Evolutionary conservation across 2,113 vertebrate species (phyloP).

Genomic region (Motacilla tschutschensis): DNA sequence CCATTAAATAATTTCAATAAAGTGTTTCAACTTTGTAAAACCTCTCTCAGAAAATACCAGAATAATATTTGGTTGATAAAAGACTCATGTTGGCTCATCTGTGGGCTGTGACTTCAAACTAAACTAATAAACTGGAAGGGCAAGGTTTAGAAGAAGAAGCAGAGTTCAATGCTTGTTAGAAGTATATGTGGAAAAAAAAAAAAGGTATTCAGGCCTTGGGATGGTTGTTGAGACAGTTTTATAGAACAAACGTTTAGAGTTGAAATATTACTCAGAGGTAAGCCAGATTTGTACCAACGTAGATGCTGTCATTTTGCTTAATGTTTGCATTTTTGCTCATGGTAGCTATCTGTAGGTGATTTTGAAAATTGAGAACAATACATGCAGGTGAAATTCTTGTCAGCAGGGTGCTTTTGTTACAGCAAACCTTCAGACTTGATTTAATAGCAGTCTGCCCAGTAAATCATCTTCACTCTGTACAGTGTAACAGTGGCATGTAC

Average conservation of each 20-base stretch:
- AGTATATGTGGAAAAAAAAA: no score
- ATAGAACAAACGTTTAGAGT: background rate
- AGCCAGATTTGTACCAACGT: rapidly evolving
- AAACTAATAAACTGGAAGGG: background rate
- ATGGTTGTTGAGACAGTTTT: background rate
- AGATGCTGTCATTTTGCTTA: background rate
- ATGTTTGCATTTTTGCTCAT: background rate
- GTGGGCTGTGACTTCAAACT: background rate
- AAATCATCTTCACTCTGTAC: background rate
- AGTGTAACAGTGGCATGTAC: background rate
- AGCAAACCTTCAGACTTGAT: background rate
- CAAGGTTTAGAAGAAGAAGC: background rate
- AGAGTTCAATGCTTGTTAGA: background rate
- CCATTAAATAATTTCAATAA: background rate
- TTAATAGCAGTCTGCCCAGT: background rate
- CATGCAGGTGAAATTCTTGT: background rate
- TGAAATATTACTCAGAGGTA: background rate
- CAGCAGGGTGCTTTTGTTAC: background rate
- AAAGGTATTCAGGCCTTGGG: background rate
- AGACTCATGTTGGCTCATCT: background rate
- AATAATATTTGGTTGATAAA: background rate
- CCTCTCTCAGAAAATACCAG: background rate
- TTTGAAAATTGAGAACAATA: background rate
- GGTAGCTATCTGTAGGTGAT: background rate
- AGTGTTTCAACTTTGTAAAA: background rate